These are phyloP conservation scores for Gastracanthus pulcherrimus DNA, from an alignment of 2,888 invertebrate species.

Conservation along the genomic window DNA sequence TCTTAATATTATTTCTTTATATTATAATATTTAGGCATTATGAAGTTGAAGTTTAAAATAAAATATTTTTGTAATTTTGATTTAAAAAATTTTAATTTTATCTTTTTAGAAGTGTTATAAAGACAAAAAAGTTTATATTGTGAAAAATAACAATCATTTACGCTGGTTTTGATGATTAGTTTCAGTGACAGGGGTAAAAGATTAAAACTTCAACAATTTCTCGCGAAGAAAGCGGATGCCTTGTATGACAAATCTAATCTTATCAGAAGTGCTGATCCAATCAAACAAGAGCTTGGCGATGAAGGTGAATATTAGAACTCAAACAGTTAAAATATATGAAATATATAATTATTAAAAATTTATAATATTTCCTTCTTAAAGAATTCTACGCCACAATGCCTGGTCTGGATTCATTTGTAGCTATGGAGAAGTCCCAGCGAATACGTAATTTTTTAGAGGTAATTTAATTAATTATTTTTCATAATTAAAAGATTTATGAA, in stretches of 20 bases:
- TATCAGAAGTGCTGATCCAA: slow-evolving; percentile 68
- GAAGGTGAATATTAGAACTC: slow-evolving; percentile 79
- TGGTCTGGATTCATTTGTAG: slow-evolving; percentile 91
- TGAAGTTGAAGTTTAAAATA: too few relatives aligned
- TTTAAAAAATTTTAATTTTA: too few relatives aligned
- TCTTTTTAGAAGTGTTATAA: background rate
- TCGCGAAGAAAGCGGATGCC: slow-evolving; percentile 89
- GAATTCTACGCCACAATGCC: slow-evolving; percentile 91
- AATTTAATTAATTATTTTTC: slow-evolving; percentile 67
- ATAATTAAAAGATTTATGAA: slow-evolving; percentile 52
- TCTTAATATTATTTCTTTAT: too few relatives aligned
- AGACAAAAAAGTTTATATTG: slow-evolving; percentile 7
- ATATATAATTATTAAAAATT: background rate
- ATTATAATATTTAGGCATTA: too few relatives aligned
- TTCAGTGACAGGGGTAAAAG: slow-evolving; percentile 92
- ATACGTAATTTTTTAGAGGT: slow-evolving; percentile 91
- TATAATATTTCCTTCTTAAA: slow-evolving; percentile 71
- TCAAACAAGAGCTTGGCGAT: slow-evolving; percentile 78
- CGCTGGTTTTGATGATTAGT: slow-evolving; percentile 64
- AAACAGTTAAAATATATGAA: slow-evolving; percentile 49
- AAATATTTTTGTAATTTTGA: too few relatives aligned
- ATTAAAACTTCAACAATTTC: slow-evolving; percentile 91
- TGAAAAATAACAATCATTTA: too few relatives aligned
- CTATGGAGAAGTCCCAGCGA: slow-evolving; percentile 87
- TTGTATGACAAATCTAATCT: slow-evolving; percentile 82